phyloP scores from a whole-genome alignment of 2,888 invertebrate genomes.

The Globia sparganii region DNA sequence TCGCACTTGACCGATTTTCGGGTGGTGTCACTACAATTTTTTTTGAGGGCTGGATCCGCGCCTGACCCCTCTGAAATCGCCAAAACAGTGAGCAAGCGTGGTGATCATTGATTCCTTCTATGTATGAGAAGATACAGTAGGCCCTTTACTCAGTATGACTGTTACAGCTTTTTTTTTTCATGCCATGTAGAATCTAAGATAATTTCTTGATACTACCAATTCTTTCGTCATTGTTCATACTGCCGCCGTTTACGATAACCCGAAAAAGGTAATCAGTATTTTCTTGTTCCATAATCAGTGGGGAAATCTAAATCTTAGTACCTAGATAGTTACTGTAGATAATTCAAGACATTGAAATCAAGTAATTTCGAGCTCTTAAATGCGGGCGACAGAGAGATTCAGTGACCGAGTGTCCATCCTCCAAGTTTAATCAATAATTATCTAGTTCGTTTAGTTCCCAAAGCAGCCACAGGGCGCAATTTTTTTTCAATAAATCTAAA shows the following conservation, averaged over 20 bases:
- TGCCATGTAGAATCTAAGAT: too few relatives aligned
- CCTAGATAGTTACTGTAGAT: background rate
- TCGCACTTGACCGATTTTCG: too few relatives aligned
- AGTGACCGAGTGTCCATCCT: background rate
- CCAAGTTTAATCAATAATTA: slow-evolving; percentile 23
- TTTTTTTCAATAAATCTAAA: slow-evolving; percentile 7
- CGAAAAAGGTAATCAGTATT: background rate
- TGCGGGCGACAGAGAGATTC: background rate
- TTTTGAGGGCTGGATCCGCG: too few relatives aligned
- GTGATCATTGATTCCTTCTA: background rate
- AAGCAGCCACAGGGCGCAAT: background rate
- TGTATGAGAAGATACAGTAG: background rate
- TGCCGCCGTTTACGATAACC: too few relatives aligned
- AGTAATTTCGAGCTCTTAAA: background rate
- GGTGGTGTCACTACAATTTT: too few relatives aligned
- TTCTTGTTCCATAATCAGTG: background rate
- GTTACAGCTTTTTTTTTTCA: background rate
- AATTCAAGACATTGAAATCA: background rate
- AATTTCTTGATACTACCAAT: background rate
- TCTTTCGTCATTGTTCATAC: background rate
- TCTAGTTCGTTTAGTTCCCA: background rate
- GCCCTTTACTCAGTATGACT: background rate
- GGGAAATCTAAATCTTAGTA: background rate
- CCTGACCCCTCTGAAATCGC: background rate
- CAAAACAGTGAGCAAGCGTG: background rate